These are phyloP conservation scores for Cardinalis cardinalis DNA, from an alignment of 2,113 vertebrate species.

Conservation along the genomic window DNA sequence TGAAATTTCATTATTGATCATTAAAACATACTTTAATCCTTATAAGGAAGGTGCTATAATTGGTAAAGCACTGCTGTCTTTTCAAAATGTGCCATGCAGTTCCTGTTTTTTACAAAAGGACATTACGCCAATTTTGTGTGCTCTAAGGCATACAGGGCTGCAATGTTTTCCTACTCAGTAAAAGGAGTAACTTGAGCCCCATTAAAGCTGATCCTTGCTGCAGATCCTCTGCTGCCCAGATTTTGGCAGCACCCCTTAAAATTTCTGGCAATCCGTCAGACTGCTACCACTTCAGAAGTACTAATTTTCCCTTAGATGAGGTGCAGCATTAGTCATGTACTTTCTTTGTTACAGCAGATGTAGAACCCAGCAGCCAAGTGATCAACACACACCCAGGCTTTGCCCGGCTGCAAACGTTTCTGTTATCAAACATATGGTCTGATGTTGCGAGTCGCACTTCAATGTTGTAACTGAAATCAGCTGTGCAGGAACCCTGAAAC, in stretches of 20 bases:
- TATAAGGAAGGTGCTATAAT: background rate
- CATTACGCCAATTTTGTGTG: background rate
- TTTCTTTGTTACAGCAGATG: constrained; percentile 4
- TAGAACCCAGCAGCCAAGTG: constrained; percentile 1
- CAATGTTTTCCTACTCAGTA: background rate
- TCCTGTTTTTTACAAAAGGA: background rate
- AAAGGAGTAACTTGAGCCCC: background rate
- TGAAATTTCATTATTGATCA: background rate
- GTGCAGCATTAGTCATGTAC: background rate
- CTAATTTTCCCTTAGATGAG: background rate
- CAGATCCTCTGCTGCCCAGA: background rate
- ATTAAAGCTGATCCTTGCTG: background rate
- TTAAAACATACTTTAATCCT: background rate
- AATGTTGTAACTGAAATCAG: background rate
- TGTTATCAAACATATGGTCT: background rate
- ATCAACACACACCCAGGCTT: background rate
- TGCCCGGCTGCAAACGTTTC: background rate
- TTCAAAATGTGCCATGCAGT: background rate
- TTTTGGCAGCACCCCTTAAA: background rate
- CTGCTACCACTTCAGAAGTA: background rate
- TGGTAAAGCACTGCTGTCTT: background rate
- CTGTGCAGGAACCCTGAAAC: background rate
- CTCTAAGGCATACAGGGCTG: background rate
- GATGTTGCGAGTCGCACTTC: background rate
- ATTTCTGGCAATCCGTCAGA: background rate